These are phyloP conservation scores for Drosophila chauvacae DNA, from an alignment of 1,140 invertebrate genomes.

Conservation along the genomic window DNA sequence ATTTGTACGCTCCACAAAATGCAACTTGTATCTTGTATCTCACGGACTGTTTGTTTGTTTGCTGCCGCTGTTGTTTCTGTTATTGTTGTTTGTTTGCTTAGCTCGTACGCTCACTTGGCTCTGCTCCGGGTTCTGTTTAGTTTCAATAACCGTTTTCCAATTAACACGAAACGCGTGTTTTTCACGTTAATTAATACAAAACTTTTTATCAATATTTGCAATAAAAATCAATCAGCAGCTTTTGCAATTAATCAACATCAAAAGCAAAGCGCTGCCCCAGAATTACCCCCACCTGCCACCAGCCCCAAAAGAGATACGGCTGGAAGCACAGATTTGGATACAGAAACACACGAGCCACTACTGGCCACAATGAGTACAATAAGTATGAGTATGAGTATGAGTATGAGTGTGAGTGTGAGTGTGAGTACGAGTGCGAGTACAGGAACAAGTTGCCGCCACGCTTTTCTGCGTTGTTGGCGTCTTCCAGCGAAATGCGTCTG, in stretches of 20 bases:
- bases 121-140: constrained; percentile 69
- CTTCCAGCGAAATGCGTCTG: constrained; percentile 70
- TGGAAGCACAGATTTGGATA: constrained; percentile 31
- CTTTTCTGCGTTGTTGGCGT: constrained; percentile 58
- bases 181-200: constrained; percentile 83
- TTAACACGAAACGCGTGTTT: constrained; percentile 81
- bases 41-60: constrained; percentile 79
- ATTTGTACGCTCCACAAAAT: constrained; percentile 78
- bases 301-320: constrained; percentile 23
- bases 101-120: constrained; percentile 63
- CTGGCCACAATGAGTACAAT: constrained; percentile 35
- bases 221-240: constrained; percentile 83
- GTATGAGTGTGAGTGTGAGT: background rate
- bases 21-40: constrained; percentile 78
- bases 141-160: constrained; percentile 83
- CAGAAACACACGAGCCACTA: constrained; percentile 6
- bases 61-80: constrained; percentile 52
- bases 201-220: constrained; percentile 84
- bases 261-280: constrained; percentile 56
- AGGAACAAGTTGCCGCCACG: constrained; percentile 73
- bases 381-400: constrained; percentile 10
- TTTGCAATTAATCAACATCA: constrained; percentile 83
- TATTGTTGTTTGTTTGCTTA: constrained; percentile 68
- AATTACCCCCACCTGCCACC: constrained; percentile 12
- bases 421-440: constrained; percentile 3